Conservation (phyloP, 37 sponge, comb jelly and placozoan species). For the Theonella swinhoei region DNA sequence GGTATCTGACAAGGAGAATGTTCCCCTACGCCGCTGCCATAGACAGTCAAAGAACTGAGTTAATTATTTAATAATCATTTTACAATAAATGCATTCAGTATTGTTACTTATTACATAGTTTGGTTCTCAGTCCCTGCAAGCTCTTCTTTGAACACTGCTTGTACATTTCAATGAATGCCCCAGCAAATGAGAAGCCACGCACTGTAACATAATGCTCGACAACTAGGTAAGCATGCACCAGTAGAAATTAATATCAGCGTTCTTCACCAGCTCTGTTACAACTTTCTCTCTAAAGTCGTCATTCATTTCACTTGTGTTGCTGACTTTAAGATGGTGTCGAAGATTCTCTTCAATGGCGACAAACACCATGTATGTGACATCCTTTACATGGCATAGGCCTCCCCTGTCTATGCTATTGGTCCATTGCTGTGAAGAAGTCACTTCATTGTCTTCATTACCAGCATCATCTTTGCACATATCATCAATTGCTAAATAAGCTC, state of each 20-base stretch:
- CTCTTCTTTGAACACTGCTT: conserved; percentile 38
- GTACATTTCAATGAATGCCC: conserved; percentile 37
- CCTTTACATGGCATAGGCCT: conserved; percentile 33
- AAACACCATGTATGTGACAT: conserved; percentile 13
- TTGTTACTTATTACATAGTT: too few relatives aligned
- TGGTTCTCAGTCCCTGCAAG: too few relatives aligned
- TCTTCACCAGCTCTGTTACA: background rate
- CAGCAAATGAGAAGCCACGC: conserved; percentile 40
- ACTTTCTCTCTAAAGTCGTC: conserved; percentile 11
- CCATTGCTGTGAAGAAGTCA: too few relatives aligned
- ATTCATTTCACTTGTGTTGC: background rate
- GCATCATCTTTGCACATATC: conserved; percentile 12
- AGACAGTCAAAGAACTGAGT: too few relatives aligned
- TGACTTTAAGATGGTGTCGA: background rate
- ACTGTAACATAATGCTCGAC: conserved; percentile 40
- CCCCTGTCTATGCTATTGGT: conserved; percentile 21
- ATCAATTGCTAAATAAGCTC: conserved; percentile 17
- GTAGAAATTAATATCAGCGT: too few relatives aligned
- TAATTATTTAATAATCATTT: too few relatives aligned
- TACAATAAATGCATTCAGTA: too few relatives aligned
- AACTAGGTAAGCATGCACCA: too few relatives aligned
- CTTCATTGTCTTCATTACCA: background rate
- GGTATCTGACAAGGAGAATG: background rate
- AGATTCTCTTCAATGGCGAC: conserved; percentile 16
- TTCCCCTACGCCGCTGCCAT: too few relatives aligned